These are phyloP conservation scores for Syrmaticus mikado DNA, from an alignment of 2,113 vertebrate genomes.

Conservation along the genomic window DNA sequence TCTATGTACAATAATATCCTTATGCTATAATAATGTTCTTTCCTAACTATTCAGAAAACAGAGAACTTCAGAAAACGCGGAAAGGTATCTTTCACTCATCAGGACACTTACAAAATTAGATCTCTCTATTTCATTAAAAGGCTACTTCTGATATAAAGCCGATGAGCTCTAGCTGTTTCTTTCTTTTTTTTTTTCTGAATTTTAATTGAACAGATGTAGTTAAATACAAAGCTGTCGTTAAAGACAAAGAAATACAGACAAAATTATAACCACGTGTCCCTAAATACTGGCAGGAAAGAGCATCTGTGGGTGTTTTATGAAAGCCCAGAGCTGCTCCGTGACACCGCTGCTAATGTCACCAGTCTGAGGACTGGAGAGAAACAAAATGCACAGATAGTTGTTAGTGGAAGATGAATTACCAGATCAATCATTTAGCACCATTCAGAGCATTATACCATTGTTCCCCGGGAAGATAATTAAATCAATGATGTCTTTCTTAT, in stretches of 20 bases:
- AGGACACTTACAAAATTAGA: conserved; percentile 70
- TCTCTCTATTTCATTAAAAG: conserved; percentile 74
- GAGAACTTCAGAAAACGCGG: conserved; percentile 71
- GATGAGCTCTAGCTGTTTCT: conserved; percentile 66
- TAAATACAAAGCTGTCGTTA: conserved; percentile 76
- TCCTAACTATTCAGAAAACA: conserved; percentile 76
- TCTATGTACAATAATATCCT: conserved; percentile 78
- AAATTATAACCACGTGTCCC: conserved; percentile 83
- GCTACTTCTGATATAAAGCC: conserved; percentile 65
- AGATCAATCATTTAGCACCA: conserved; percentile 82
- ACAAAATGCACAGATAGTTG: conserved; percentile 80
- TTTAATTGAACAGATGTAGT: conserved; percentile 81
- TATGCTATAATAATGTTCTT: conserved; percentile 73
- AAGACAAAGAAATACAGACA: conserved; percentile 76
- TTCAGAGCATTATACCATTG: conserved; percentile 74
- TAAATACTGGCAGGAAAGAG: conserved; percentile 77
- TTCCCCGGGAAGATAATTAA: conserved; percentile 77
- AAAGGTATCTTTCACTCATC: conserved; percentile 70
- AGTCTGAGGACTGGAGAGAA: conserved; percentile 77
- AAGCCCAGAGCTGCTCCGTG: conserved; percentile 71
- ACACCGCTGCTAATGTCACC: conserved; percentile 77
- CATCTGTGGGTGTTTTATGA: conserved; percentile 81
- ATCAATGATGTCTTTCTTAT: conserved; percentile 70
- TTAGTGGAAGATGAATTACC: conserved; percentile 82
- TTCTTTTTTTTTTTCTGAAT: conserved; percentile 69